Base-by-base conservation (phyloP, 2,113 vertebrate species). In the Ranitomeya variabilis region DNA sequence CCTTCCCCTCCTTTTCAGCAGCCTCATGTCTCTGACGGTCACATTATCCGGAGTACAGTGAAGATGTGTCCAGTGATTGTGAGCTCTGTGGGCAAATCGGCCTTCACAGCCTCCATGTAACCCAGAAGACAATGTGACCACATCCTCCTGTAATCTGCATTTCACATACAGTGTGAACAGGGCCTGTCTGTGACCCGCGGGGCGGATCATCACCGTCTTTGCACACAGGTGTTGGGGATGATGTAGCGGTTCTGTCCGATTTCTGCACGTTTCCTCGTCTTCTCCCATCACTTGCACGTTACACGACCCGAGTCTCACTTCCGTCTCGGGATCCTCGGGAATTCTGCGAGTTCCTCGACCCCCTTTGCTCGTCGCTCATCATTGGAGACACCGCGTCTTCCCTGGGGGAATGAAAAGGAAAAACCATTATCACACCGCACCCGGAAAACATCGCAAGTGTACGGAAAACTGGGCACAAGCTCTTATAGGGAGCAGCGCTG, bases 381-480 rank as follows among this genome's bases (percentile, higher is more conserved):
- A 91, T 91, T n/a, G 94, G 94, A 23, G 94, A 92, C 0, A 66
- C 82, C 23, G 92, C 94, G n/a, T 94, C 94, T 86, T 93, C 92
- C 83, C 94, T 94, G 86, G 74, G 45, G 45, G 64, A 69, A 0
- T 21, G 52, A 0, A 74, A 18, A 83, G 55, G 31, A 67, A 31
- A 21, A 59, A 16, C 13, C 15, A 15, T 62, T 45, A 23, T 62
- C 55, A 62, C 55, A 60, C 18, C 18, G 55, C 14, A 19, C 15
- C 80, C 16, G 16, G 54, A 13, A 81, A 81, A 62, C 71, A 45
- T 2, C 37, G 37, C 37, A 3, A 45, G 37, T 45, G 37, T 45
- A 4, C 5, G 37, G 37, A 45, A 45, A 45, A 45, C 37, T 45
- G 37, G 5, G 37, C 37, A 45, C 37, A 45, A 45, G 37, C 37